Conservation (phyloP, 2,113 vertebrate species). For the cattle (Bos taurus) region ARS-UCD2.0 NC_037332.1:88487001-88487500, state of each 20-base stretch:
- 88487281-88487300: background rate
- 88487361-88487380: constrained; percentile 31
- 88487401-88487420: constrained; percentile 49
- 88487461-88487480: constrained; percentile 67
- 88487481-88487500: constrained; percentile 79
- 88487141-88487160: background rate
- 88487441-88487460: constrained; percentile 43
- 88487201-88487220: background rate
- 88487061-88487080: background rate
- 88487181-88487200: background rate
- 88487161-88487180: constrained; percentile 20
- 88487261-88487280: background rate
- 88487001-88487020: background rate
- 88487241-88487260: background rate
- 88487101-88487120: background rate
- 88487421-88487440: constrained; percentile 72
- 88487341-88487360: background rate
- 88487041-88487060: background rate
- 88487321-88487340: background rate
- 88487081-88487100: background rate
- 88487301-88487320: constrained; percentile 31
- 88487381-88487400: constrained; percentile 39
- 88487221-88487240: background rate
- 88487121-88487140: background rate
- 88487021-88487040: background rate